Evolutionary conservation across 2,113 vertebrate species (phyloP).

Genomic region (Microcebus murinus): DNA sequence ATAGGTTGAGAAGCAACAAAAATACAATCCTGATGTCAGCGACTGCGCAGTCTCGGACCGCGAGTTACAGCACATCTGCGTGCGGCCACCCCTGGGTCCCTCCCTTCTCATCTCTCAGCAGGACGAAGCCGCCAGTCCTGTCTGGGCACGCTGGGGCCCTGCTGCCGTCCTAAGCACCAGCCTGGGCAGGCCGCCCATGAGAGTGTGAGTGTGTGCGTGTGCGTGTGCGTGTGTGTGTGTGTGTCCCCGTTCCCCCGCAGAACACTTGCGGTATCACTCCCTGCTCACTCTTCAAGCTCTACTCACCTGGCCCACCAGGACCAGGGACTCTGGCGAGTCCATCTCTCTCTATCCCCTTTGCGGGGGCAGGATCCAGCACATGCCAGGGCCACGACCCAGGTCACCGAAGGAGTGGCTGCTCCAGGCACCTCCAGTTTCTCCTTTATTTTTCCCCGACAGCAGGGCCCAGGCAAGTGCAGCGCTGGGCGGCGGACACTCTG

Average conservation of each 20-base stretch:
- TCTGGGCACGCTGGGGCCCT: neutral
- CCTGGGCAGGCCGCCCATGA: neutral
- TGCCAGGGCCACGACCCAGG: neutral
- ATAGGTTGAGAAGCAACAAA: neutral
- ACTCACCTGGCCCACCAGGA: neutral
- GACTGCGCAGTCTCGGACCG: neutral
- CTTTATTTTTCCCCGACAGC: neutral
- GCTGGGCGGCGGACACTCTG: neutral
- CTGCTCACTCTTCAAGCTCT: neutral
- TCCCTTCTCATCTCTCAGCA: neutral
- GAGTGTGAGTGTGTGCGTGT: no score
- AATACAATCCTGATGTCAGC: neutral
- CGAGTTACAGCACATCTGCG: neutral
- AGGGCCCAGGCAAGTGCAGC: neutral
- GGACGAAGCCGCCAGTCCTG: neutral
- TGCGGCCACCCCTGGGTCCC: fast-evolving
- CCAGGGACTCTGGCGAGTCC: fast-evolving
- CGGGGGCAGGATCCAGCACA: neutral
- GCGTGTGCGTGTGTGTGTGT: no score
- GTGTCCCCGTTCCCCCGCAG: neutral
- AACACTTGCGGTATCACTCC: neutral
- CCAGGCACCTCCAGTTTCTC: neutral
- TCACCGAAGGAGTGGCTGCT: fast-evolving
- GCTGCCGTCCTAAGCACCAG: neutral
- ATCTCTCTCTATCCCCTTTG: neutral